phyloP scores from a whole-genome alignment of 2,113 vertebrate species.

The Ceyx melanurus region DNA sequence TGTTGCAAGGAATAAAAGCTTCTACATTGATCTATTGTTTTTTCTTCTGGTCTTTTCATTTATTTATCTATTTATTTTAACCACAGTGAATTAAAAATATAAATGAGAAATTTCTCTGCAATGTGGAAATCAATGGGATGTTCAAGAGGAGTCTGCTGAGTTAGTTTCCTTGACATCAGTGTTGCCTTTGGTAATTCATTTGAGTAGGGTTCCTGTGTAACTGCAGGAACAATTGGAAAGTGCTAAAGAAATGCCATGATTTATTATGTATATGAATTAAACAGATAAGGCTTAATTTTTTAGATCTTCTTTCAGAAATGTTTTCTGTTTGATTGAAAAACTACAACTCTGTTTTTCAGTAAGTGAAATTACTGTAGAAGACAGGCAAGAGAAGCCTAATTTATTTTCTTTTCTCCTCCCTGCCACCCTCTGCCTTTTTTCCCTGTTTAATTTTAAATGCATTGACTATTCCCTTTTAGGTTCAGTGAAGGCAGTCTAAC shows the following conservation, averaged over 20 bases:
- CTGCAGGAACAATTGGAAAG: constrained; percentile 8
- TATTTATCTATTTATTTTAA: not conserved
- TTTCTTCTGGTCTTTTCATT: not conserved
- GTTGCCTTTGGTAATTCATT: constrained; percentile 27
- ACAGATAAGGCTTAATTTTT: constrained; percentile 12
- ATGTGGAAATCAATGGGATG: constrained; percentile 3
- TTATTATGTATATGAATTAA: constrained; percentile 26
- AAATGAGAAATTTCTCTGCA: constrained; percentile 19
- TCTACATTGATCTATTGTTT: not conserved
- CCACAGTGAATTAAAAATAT: constrained; percentile 31
- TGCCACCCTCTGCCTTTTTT: not conserved
- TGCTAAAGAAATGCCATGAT: not conserved
- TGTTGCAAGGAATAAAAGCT: not conserved
- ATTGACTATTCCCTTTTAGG: constrained; percentile 1
- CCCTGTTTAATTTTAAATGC: constrained; percentile 22
- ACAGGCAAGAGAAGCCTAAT: not conserved
- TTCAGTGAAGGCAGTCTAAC: constrained; percentile 32
- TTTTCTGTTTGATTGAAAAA: constrained; percentile 32
- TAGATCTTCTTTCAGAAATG: not conserved
- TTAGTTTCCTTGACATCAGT: constrained; percentile 36
- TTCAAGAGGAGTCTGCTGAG: not conserved
- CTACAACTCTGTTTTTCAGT: constrained; percentile 14
- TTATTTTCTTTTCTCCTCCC: not conserved
- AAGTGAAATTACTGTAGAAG: constrained; percentile 8
- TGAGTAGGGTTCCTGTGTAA: not conserved